phyloP scores from a whole-genome alignment of 2,113 vertebrate species.

The Peromyscus leucopus region DNA sequence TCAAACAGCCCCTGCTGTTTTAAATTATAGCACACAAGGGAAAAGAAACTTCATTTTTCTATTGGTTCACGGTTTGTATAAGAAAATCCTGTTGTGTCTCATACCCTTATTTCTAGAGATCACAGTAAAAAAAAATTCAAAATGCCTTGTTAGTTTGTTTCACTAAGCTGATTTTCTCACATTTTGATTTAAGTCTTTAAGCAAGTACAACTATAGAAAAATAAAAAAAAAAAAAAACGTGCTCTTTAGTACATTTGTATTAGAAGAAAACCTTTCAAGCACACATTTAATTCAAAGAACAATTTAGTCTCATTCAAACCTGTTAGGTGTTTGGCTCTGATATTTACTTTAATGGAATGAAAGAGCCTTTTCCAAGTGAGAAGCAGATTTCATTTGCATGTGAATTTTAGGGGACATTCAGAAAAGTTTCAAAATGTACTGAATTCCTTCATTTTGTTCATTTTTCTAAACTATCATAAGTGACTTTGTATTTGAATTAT shows the following conservation, averaged over 20 bases:
- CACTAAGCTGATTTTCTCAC: slow-evolving; percentile 32
- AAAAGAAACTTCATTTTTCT: slow-evolving; percentile 25
- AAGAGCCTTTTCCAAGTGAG: background rate
- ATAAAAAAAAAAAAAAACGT: slow-evolving; percentile 32
- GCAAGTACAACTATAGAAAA: background rate
- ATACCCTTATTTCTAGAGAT: slow-evolving; percentile 16
- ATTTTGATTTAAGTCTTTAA: slow-evolving; percentile 61
- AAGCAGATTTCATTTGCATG: background rate
- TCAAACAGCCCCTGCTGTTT: slow-evolving; percentile 64
- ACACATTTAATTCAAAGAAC: slow-evolving; percentile 54
- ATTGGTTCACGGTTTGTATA: slow-evolving; percentile 52
- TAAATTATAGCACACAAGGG: slow-evolving; percentile 62
- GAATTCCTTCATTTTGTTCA: background rate
- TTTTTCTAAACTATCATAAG: background rate
- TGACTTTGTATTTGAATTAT: background rate
- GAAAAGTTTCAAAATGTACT: background rate
- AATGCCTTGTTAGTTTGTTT: slow-evolving; percentile 46
- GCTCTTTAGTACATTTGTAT: slow-evolving; percentile 2
- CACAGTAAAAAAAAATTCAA: slow-evolving; percentile 23
- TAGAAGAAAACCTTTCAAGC: slow-evolving; percentile 1
- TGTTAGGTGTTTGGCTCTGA: slow-evolving; percentile 53
- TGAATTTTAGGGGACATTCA: background rate
- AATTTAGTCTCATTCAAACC: slow-evolving; percentile 56
- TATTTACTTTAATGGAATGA: slow-evolving; percentile 58
- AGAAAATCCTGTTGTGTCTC: slow-evolving; percentile 43